These are phyloP conservation scores for Brenthis ino DNA, from an alignment of 2,888 invertebrate species.

Conservation along the genomic window DNA sequence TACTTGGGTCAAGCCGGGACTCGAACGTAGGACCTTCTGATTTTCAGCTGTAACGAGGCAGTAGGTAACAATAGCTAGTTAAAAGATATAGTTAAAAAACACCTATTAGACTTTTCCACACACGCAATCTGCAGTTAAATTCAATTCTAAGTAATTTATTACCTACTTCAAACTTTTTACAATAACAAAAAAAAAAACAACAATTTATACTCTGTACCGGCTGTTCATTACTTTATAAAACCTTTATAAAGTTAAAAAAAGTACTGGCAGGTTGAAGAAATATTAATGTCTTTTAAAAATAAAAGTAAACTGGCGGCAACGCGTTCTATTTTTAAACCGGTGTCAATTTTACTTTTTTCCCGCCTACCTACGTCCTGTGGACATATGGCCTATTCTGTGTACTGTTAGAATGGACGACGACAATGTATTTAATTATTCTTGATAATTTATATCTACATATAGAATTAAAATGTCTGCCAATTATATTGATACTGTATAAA, in stretches of 20 bases:
- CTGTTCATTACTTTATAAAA: constrained; percentile 21
- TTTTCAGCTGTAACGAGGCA: no score
- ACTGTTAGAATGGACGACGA: neutral
- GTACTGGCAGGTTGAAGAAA: constrained; percentile 46
- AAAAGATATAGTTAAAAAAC: no score
- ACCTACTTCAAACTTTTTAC: no score
- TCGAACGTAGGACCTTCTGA: no score
- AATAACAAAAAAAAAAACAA: neutral
- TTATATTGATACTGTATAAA: no score
- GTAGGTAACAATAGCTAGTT: no score
- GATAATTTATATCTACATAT: no score
- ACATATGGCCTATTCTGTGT: constrained; percentile 5
- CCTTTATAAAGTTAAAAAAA: constrained; percentile 38
- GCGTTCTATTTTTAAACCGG: constrained; percentile 63
- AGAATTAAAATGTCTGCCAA: no score
- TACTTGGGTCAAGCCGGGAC: no score
- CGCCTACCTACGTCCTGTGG: neutral
- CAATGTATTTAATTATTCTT: neutral
- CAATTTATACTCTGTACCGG: constrained; percentile 16
- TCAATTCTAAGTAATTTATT: no score
- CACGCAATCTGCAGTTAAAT: no score
- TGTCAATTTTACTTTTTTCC: constrained; percentile 57
- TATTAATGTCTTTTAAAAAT: constrained; percentile 57
- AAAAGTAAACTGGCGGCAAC: constrained; percentile 48
- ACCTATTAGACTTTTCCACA: no score